phyloP scores from a whole-genome alignment of 2,888 invertebrate genomes.

The Troilus luridus region DNA sequence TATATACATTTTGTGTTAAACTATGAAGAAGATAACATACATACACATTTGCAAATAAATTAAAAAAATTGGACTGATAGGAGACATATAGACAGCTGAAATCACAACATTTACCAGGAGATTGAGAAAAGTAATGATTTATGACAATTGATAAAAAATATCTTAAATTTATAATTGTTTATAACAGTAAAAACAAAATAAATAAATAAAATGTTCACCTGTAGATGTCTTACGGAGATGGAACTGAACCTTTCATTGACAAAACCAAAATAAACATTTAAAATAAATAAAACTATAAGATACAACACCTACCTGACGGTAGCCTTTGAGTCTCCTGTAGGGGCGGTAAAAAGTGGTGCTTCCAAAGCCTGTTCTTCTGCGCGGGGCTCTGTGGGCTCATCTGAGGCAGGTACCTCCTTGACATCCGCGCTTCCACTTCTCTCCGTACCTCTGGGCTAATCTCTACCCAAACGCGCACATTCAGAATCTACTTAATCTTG shows the following conservation, averaged over 20 bases:
- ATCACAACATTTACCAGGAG: not conserved
- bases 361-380: constrained; percentile 62
- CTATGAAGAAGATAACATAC: not conserved
- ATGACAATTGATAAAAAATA: not conserved
- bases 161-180: not conserved
- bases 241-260: not conserved
- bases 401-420: constrained; percentile 79
- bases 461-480: constrained; percentile 73
- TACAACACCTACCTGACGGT: constrained; percentile 73
- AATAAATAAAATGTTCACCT: not conserved
- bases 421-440: constrained; percentile 92
- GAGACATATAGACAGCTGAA: not conserved
- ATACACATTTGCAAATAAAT: not conserved
- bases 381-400: constrained; percentile 43
- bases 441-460: constrained; percentile 90
- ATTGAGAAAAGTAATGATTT: not conserved
- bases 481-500: constrained; percentile 52
- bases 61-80: not conserved
- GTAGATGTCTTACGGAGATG: not conserved
- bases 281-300: not conserved
- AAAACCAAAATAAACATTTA: not conserved
- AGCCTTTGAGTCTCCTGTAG: constrained; percentile 78
- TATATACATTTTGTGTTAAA: not conserved
- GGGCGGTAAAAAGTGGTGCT: constrained; percentile 72
- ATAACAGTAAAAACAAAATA: not conserved